Base-by-base conservation (phyloP, 2,113 vertebrate species). In the Hypocryptadius cinnamomeus region DNA sequence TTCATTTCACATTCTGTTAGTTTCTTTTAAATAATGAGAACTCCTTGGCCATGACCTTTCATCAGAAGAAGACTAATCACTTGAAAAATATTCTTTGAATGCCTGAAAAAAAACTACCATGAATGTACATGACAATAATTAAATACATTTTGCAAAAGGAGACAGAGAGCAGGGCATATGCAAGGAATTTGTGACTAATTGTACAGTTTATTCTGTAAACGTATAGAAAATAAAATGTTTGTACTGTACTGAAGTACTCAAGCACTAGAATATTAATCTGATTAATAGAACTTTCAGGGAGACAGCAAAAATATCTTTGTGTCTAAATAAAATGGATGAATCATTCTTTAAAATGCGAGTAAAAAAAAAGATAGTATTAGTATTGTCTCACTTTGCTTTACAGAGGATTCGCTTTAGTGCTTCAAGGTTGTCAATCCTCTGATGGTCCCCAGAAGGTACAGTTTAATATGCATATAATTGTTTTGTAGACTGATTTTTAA, bases 1-100 rank as follows among this genome's bases (percentile, higher is more conserved):
- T 89, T 95, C 87, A 63, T 87, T 96, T 96, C 85, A 85, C 47
- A 80, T 87, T 94, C 81, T 91, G 33, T 89, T 92, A 87, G 47
- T 90, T 94, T 92, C 47, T 85, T 91, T 90, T 83, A 53, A 60
- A 80, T 94, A 83, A 89, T 72, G 44, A 94, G 72, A 93, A 85
- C 22, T 87, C 74, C 40, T 88, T 87, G 93, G 85, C 68, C 93
- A 80, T 93, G 93, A 87, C 82, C 56, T 95, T 92, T 94, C 71
- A 91, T 94, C 71, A 91, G 81, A 85, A 89, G 74, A 81, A 23
- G 35, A 77, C 66, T 93, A 76, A 87, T 93, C 81, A 68, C 25
- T 77, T 93, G 66, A 85, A 88, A 70, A 85, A 79, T 85, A 73
- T 70, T 79, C 24, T 96, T 82, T 79, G 71, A 87, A 73, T 85